Conservation (phyloP, 2,113 vertebrate genomes). For the Podarcis raffonei region DNA sequence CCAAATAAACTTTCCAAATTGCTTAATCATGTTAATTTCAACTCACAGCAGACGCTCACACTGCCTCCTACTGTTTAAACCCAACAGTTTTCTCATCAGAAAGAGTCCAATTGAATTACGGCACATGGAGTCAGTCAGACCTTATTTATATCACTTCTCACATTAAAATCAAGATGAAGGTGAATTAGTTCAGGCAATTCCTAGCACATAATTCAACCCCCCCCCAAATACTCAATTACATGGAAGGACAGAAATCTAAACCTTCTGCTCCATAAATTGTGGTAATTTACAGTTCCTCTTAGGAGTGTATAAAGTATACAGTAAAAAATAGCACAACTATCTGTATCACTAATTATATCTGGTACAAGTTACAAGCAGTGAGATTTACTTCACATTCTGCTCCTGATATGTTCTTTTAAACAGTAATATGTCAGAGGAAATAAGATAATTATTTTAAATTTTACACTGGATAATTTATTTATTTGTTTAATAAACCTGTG, state of each 20-base stretch:
- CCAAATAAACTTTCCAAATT: not conserved
- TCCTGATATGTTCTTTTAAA: too few relatives aligned
- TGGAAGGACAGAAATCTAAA: not conserved
- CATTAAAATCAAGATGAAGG: slow-evolving; percentile 27
- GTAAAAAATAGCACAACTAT: too few relatives aligned
- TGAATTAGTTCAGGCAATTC: not conserved
- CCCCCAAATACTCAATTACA: not conserved
- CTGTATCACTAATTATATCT: too few relatives aligned
- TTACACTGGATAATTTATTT: too few relatives aligned
- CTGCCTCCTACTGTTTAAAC: slow-evolving; percentile 9
- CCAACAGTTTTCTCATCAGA: slow-evolving; percentile 14
- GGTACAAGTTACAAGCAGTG: too few relatives aligned
- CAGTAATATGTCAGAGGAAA: too few relatives aligned
- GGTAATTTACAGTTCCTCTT: not conserved
- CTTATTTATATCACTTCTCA: not conserved
- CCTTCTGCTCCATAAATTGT: not conserved
- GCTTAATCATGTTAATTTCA: not conserved
- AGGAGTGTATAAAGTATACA: too few relatives aligned
- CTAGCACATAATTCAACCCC: not conserved
- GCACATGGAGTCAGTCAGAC: not conserved
- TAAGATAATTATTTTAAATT: too few relatives aligned
- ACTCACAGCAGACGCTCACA: not conserved
- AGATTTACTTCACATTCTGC: too few relatives aligned
- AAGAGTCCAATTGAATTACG: slow-evolving; percentile 25
- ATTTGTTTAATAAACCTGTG: too few relatives aligned